Conservation (phyloP, 2,888 invertebrate species). For the Stramonita haemastoma region DNA sequence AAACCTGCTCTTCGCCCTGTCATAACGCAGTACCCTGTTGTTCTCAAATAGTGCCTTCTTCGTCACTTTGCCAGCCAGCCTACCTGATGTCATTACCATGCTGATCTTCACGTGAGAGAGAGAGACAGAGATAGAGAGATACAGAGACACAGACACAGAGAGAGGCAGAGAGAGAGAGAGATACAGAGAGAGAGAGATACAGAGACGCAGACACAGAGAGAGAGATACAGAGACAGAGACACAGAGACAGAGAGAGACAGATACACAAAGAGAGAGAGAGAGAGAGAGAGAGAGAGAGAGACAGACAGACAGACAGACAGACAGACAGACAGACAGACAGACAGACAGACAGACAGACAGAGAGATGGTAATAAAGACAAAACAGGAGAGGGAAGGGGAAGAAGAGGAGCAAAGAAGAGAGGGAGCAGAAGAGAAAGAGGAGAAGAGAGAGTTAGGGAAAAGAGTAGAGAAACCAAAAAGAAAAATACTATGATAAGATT, state of each 20-base stretch:
- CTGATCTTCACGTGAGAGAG: neutral
- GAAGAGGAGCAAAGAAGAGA: neutral
- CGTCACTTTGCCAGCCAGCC: too few relatives aligned
- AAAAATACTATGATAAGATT: neutral
- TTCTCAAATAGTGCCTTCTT: too few relatives aligned
- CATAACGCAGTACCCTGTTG: too few relatives aligned
- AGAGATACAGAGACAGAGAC: too few relatives aligned
- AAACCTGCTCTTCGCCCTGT: too few relatives aligned
- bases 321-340: neutral
- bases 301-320: neutral
- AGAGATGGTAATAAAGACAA: too few relatives aligned
- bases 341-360: neutral
- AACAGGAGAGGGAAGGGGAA: neutral
- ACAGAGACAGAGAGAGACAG: neutral
- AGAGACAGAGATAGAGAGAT: neutral
- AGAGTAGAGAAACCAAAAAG: neutral
- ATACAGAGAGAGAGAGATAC: neutral
- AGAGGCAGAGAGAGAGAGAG: too few relatives aligned
- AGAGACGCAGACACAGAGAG: too few relatives aligned
- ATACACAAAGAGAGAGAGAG: neutral
- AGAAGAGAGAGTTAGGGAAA: neutral
- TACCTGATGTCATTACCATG: too few relatives aligned
- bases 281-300: conserved; percentile 16
- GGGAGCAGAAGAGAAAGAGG: neutral
- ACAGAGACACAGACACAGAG: neutral